Conservation (phyloP, 2,888 invertebrate species). For the Parasteatoda lunata region DNA sequence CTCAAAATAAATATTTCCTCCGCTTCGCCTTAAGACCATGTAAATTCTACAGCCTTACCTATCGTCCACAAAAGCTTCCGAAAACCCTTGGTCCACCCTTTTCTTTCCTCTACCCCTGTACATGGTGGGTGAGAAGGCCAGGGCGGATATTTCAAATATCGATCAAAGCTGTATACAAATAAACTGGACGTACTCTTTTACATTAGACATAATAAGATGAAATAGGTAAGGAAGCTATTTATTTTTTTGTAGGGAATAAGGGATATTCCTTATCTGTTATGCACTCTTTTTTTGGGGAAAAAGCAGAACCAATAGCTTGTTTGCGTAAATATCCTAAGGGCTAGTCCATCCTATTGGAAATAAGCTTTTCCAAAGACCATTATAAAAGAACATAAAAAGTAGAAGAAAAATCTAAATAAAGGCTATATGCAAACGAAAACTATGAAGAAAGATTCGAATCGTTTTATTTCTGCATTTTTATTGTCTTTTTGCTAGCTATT, state of each 20-base stretch:
- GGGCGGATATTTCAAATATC: conserved; percentile 53
- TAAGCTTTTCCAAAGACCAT: conserved; percentile 52
- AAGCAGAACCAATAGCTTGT: conserved; percentile 50
- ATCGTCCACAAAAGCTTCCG: conserved; percentile 34
- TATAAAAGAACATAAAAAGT: conserved; percentile 43
- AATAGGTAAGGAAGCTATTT: conserved; percentile 19
- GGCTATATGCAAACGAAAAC: background rate
- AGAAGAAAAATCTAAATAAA: conserved; percentile 11
- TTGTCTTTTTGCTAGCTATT: background rate
- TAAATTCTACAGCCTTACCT: conserved; percentile 29
- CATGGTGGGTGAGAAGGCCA: background rate
- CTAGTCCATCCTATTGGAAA: conserved; percentile 59
- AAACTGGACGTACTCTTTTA: conserved; percentile 62
- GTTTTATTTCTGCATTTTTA: conserved; percentile 44
- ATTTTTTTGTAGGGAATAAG: background rate
- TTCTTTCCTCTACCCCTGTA: background rate
- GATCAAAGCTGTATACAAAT: conserved; percentile 48
- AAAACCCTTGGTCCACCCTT: background rate
- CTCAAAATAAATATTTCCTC: conserved; percentile 45
- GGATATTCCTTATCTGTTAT: background rate
- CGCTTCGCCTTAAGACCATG: conserved; percentile 34
- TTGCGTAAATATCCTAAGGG: conserved; percentile 64
- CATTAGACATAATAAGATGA: conserved; percentile 64
- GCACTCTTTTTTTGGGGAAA: background rate
- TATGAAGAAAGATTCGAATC: conserved; percentile 8